phyloP scores from a whole-genome alignment of 2,113 vertebrate species.

The Ictalurus furcatus region DNA sequence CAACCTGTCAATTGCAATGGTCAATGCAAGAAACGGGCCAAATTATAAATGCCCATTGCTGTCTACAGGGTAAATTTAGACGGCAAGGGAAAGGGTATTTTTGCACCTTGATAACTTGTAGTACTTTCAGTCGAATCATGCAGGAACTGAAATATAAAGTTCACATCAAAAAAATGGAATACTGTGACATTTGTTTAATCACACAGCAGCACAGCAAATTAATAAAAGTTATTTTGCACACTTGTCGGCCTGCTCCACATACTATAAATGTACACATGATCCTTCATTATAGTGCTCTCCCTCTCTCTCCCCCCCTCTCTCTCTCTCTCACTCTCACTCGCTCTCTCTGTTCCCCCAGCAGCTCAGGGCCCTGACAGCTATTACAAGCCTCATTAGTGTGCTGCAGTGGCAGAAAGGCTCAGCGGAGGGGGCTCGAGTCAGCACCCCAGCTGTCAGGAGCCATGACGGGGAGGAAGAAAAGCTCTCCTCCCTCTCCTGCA shows the following conservation, averaged over 20 bases:
- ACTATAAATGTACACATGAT: constrained; percentile 26
- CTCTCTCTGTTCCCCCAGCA: constrained; percentile 34
- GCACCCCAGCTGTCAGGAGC: constrained; percentile 57
- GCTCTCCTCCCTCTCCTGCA: constrained; percentile 46
- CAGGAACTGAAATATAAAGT: not conserved
- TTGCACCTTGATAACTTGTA: not conserved
- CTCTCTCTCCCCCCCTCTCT: constrained; percentile 3
- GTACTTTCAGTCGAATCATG: not conserved
- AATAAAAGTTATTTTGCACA: constrained; percentile 16
- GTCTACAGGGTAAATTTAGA: not conserved
- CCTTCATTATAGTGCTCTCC: constrained; percentile 18
- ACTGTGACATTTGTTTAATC: constrained; percentile 5
- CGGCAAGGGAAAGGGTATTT: not conserved
- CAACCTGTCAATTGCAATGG: constrained; percentile 44
- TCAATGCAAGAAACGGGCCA: constrained; percentile 22
- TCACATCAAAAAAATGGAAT: not conserved
- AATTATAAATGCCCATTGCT: constrained; percentile 11
- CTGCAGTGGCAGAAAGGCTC: constrained; percentile 51
- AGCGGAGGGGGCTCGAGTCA: constrained; percentile 47
- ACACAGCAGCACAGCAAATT: constrained; percentile 2
- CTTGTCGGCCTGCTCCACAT: constrained; percentile 22
- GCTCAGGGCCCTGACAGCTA: constrained; percentile 57
- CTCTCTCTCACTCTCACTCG: constrained; percentile 17
- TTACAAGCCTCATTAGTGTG: constrained; percentile 59
- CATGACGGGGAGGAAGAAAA: constrained; percentile 46